Percentiles rank a stretch among this genome's conserved stretches.
These are phyloP conservation scores for Panagrolaimus sp. DNA, from an alignment of 1,140 invertebrate genomes.

Conservation along the genomic window DNA sequence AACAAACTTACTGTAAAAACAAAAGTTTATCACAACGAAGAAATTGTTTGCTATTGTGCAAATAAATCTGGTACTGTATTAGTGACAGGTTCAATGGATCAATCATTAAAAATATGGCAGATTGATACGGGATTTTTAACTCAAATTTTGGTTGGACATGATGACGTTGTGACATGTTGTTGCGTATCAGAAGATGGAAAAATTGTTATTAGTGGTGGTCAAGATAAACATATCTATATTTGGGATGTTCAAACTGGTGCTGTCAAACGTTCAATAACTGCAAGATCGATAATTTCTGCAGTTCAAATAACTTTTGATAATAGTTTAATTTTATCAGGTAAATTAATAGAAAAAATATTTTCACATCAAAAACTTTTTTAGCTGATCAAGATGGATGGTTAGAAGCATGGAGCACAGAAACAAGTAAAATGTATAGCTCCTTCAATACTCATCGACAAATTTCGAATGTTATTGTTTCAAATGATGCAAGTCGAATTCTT, in stretches of 20 bases:
- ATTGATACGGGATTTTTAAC: conserved; percentile 45
- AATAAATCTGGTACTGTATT: conserved; percentile 37
- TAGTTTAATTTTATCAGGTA: conserved; percentile 40
- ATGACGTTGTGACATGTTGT: conserved; percentile 43
- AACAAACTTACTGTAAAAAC: conserved; percentile 27
- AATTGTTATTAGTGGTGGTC: conserved; percentile 37
- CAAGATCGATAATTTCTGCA: neutral
- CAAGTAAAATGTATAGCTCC: conserved; percentile 27
- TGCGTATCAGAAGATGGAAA: conserved; percentile 37
- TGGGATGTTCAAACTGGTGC: conserved; percentile 45
- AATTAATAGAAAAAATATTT: neutral
- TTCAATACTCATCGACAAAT: conserved; percentile 44
- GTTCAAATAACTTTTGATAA: conserved; percentile 38
- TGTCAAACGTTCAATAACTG: conserved; percentile 18
- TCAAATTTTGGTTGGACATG: conserved; percentile 48
- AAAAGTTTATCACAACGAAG: conserved; percentile 48
- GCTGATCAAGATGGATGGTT: conserved; percentile 43
- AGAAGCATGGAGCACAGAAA: conserved; percentile 30
- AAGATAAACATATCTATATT: conserved; percentile 37
- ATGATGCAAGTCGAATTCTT: conserved; percentile 43
- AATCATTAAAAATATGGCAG: conserved; percentile 48
- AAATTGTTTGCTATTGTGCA: conserved; percentile 40
- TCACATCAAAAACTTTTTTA: conserved; percentile 20
- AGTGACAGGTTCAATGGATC: conserved; percentile 45
- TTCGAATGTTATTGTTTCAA: conserved; percentile 28